A percentile compares a stretch with the other conserved stretches of the same genome.
Conservation (phyloP, 2,113 vertebrate species). For the Heterochromis multidens region DNA sequence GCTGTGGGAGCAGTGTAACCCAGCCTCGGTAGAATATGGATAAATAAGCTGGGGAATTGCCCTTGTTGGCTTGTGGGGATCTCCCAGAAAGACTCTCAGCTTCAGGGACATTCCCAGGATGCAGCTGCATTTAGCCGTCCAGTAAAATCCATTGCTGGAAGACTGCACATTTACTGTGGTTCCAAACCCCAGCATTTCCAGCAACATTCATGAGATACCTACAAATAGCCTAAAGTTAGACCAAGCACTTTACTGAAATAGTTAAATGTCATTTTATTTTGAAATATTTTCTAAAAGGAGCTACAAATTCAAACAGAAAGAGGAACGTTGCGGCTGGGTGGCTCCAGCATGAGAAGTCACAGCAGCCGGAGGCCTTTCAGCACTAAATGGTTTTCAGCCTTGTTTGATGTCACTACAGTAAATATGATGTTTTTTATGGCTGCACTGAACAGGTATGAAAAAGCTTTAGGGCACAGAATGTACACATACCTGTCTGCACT, state of each 20-base stretch:
- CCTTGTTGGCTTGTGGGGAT: constrained; percentile 63
- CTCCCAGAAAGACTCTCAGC: constrained; percentile 56
- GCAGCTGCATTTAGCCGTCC: constrained; percentile 49
- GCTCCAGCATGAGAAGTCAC: constrained; percentile 28
- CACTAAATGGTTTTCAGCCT: constrained; percentile 49
- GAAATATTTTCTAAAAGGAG: not conserved
- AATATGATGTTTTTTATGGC: constrained; percentile 34
- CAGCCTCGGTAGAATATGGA: constrained; percentile 7
- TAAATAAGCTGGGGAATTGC: constrained; percentile 63
- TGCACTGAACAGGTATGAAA: constrained; percentile 19
- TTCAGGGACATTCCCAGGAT: constrained; percentile 70
- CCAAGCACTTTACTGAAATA: not conserved
- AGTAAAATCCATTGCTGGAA: constrained; percentile 31
- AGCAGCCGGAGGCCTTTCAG: constrained; percentile 41
- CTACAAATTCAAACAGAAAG: not conserved
- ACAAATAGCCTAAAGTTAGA: not conserved
- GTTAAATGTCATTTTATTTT: not conserved
- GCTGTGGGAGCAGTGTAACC: constrained; percentile 10
- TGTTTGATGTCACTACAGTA: constrained; percentile 52
- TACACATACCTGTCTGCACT: constrained; percentile 24
- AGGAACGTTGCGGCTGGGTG: not conserved
- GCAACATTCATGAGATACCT: not conserved
- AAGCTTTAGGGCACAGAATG: constrained; percentile 28
- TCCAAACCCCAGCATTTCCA: not conserved
- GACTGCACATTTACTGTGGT: not conserved